A percentile compares a stretch with the other conserved stretches of the same genome.
Conservation (phyloP, 92 coral and sea anemone genomes). For the Metridium senile region DNA sequence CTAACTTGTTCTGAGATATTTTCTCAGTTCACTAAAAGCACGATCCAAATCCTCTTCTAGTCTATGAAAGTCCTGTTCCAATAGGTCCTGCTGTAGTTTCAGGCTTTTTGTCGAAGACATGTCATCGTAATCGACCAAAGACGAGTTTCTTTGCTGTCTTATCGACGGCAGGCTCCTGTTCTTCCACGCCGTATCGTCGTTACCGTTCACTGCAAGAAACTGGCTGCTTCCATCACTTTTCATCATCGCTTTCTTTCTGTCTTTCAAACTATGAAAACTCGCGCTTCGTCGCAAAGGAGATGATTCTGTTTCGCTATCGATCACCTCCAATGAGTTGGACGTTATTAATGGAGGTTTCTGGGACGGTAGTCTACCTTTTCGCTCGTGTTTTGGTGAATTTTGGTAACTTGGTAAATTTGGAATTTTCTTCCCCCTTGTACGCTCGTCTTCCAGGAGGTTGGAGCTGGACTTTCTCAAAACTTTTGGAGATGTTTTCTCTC, state of each 20-base stretch:
- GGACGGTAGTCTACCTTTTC: background rate
- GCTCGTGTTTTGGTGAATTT: background rate
- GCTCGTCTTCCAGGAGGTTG: background rate
- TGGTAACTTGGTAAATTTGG: background rate
- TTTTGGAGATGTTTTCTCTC: constrained; percentile 5
- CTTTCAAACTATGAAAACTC: constrained; percentile 24
- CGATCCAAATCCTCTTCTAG: constrained; percentile 64
- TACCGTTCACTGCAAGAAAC: background rate
- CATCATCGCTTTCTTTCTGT: constrained; percentile 1
- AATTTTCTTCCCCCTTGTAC: background rate
- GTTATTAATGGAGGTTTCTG: background rate
- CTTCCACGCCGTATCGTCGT: background rate
- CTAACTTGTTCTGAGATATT: constrained; percentile 47
- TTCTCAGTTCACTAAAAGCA: constrained; percentile 62
- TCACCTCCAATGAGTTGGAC: background rate
- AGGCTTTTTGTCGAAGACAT: constrained; percentile 18
- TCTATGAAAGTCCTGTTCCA: constrained; percentile 68
- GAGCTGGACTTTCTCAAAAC: background rate
- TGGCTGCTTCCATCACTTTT: constrained; percentile 6
- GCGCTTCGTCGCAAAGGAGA: constrained; percentile 23
- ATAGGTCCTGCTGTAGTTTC: constrained; percentile 58
- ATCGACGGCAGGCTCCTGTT: constrained; percentile 18
- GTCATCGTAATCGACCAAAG: background rate
- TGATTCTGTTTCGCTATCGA: constrained; percentile 1
- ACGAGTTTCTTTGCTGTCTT: background rate